phyloP scores from a whole-genome alignment of 2,888 invertebrate species.

The Eupithecia insigniata region DNA sequence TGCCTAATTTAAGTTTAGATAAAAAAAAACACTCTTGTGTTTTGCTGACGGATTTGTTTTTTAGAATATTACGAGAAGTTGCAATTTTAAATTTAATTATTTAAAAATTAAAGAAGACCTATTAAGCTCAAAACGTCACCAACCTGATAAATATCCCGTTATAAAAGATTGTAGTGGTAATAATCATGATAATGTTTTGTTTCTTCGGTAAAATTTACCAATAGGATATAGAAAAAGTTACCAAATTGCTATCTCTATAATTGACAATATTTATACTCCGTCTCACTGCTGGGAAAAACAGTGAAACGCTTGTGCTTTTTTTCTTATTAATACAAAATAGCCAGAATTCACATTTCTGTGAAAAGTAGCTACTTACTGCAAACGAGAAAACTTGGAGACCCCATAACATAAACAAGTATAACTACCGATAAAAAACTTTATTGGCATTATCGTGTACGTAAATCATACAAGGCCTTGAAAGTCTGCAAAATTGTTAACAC shows the following conservation, averaged over 20 bases:
- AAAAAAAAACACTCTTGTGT: too few species aligned
- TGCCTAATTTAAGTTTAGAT: too few species aligned
- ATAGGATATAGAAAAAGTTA: background rate
- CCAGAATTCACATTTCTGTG: conserved; percentile 8
- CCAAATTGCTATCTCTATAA: background rate
- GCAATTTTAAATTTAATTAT: background rate
- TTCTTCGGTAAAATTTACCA: background rate
- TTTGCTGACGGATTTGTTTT: background rate
- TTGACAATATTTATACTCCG: background rate
- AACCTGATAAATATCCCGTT: background rate
- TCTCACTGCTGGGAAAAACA: background rate
- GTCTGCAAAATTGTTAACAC: conserved; percentile 44
- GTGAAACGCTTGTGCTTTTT: background rate
- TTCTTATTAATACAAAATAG: background rate
- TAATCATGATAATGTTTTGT: background rate
- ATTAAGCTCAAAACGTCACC: background rate
- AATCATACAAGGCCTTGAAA: conserved; percentile 26
- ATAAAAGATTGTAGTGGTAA: background rate
- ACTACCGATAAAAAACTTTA: conserved; percentile 29
- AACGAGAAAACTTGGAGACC: conserved; percentile 27
- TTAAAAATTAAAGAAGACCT: too few species aligned
- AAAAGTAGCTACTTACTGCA: conserved; percentile 14
- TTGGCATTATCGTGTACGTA: conserved; percentile 22
- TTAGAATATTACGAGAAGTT: background rate
- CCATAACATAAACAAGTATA: conserved; percentile 24